Evolutionary conservation across 2,797 vertebrate genomes (phyloP).

Genomic region (Chaetophractus vellerosus): DNA sequence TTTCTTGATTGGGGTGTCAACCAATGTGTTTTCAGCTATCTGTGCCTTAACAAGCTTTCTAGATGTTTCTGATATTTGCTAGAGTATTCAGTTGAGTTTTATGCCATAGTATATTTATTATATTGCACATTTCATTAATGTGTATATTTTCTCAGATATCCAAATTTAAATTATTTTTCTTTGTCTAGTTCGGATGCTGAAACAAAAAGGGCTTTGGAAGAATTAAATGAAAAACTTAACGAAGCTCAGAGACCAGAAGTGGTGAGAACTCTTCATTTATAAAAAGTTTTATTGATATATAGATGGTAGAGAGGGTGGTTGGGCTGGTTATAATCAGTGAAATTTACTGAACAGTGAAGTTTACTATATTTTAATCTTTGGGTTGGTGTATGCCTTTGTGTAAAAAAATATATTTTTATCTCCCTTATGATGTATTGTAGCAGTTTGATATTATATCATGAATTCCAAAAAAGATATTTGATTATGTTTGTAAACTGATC

Average conservation of each 20-base stretch:
- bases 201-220: constrained; percentile 93
- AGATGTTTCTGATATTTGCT: not conserved
- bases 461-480: no score
- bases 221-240: constrained; percentile 91
- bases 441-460: no score
- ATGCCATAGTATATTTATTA: not conserved
- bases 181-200: constrained; percentile 93
- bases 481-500: no score
- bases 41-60: not conserved
- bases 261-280: constrained; percentile 89
- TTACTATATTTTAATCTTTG: constrained; percentile 31
- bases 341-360: not conserved
- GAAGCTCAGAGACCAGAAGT: constrained; percentile 92
- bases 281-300: constrained; percentile 35
- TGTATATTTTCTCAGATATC: not conserved
- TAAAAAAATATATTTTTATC: constrained; percentile 31
- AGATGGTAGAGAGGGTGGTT: not conserved
- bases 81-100: not conserved
- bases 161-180: constrained; percentile 42
- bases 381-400: not conserved
- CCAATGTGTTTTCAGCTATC: not conserved
- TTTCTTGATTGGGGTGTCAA: no score
- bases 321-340: not conserved
- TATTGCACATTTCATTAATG: constrained; percentile 4
- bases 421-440: not conserved